phyloP scores from a whole-genome alignment of 2,113 vertebrate species.

The Actenoides lindsayi region DNA sequence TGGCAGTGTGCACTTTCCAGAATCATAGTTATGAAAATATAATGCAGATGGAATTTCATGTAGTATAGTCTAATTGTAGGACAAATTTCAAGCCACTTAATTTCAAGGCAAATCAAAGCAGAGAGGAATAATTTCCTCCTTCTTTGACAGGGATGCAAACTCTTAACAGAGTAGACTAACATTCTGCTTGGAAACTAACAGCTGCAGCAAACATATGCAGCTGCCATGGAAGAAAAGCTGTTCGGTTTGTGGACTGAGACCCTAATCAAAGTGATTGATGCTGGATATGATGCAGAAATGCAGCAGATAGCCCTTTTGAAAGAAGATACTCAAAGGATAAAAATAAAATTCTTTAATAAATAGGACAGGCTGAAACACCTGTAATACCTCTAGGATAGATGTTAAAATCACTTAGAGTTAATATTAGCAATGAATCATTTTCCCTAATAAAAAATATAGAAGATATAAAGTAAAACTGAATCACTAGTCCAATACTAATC shows the following conservation, averaged over 20 bases:
- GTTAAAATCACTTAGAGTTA: conserved; percentile 60
- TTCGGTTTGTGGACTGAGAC: conserved; percentile 72
- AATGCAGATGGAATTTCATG: conserved; percentile 4
- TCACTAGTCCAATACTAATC: background rate
- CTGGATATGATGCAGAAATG: conserved; percentile 69
- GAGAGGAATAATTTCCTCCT: conserved; percentile 47
- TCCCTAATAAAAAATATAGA: conserved; percentile 23
- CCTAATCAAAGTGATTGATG: conserved; percentile 84
- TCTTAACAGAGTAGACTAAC: conserved; percentile 37
- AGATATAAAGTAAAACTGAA: background rate
- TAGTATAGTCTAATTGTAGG: background rate
- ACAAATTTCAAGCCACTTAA: conserved; percentile 18
- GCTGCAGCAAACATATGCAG: conserved; percentile 83
- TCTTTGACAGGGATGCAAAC: conserved; percentile 64
- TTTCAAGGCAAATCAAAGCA: conserved; percentile 47
- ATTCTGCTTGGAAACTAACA: conserved; percentile 75
- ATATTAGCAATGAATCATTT: conserved; percentile 50
- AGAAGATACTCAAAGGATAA: conserved; percentile 50
- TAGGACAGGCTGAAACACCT: conserved; percentile 55
- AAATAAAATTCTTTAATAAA: conserved; percentile 71
- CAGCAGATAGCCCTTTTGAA: conserved; percentile 66
- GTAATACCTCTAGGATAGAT: conserved; percentile 56
- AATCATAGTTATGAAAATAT: conserved; percentile 42
- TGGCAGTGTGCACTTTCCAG: background rate
- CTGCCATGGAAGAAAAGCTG: conserved; percentile 74